These are phyloP conservation scores for Mobula hypostoma DNA, from an alignment of 2,113 vertebrate genomes.

Conservation along the genomic window DNA sequence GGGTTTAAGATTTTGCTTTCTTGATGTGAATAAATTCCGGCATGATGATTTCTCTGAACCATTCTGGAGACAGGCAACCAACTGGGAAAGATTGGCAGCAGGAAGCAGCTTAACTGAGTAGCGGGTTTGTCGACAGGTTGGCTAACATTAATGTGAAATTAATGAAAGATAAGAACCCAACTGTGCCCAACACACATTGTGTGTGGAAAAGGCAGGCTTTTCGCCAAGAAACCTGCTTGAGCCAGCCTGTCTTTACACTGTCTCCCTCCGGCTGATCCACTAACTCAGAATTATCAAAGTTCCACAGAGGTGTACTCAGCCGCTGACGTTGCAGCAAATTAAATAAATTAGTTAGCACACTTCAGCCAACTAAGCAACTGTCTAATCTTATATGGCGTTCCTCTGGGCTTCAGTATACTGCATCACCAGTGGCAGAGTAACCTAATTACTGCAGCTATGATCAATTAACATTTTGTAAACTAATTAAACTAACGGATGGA, in stretches of 20 bases:
- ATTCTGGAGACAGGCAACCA: not conserved
- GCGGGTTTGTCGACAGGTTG: too few species aligned
- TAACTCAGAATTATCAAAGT: conserved; percentile 9
- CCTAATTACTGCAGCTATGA: not conserved
- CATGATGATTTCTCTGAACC: not conserved
- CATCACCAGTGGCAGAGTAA: not conserved
- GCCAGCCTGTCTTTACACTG: not conserved
- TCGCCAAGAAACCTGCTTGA: not conserved
- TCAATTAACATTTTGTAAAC: not conserved
- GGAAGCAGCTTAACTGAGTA: conserved; percentile 1
- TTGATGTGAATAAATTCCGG: not conserved
- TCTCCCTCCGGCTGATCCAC: not conserved
- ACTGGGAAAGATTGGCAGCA: not conserved
- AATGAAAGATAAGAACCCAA: not conserved
- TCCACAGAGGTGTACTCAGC: not conserved
- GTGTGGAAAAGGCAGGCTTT: not conserved
- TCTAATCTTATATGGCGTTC: not conserved
- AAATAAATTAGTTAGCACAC: not conserved
- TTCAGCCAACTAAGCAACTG: not conserved
- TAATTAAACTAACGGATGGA: not conserved
- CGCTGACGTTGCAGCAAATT: not conserved
- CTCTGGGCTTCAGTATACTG: not conserved
- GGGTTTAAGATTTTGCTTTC: not conserved
- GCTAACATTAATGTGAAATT: not conserved
- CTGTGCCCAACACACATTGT: not conserved